A percentile compares a stretch with the other conserved stretches of the same genome.
Conservation (phyloP, 2,113 vertebrate species). For the Peromyscus polionotus region DNA sequence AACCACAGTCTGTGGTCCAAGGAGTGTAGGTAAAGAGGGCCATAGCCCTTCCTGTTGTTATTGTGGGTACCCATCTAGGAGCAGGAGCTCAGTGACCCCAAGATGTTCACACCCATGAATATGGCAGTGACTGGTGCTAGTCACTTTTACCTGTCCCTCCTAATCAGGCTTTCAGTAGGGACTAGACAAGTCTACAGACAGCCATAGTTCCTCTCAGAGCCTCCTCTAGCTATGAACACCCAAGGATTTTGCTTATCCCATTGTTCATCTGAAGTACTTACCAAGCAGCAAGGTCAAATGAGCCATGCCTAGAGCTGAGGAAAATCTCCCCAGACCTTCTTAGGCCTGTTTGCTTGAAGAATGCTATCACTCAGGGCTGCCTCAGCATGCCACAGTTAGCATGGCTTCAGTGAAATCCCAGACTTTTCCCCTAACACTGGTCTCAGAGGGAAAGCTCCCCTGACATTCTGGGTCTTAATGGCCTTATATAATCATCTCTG, state of each 20-base stretch:
- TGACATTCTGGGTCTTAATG: neutral
- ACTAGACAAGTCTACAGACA: too few species aligned
- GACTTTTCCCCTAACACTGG: neutral
- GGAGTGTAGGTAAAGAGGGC: neutral
- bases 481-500: neutral
- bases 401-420: neutral
- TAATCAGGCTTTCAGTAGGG: neutral
- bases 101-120: neutral
- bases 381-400: neutral
- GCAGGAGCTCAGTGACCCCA: neutral
- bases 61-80: neutral
- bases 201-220: neutral
- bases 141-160: neutral
- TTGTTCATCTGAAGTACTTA: neutral
- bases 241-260: too few species aligned
- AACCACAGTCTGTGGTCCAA: neutral
- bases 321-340: neutral
- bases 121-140: neutral
- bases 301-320: neutral
- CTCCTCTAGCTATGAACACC: neutral
- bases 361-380: neutral
- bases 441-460: neutral
- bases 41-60: neutral
- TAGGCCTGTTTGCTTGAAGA: neutral
- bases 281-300: neutral